phyloP scores from a whole-genome alignment of 2,888 invertebrate species.

The Latheticus oryzae region DNA sequence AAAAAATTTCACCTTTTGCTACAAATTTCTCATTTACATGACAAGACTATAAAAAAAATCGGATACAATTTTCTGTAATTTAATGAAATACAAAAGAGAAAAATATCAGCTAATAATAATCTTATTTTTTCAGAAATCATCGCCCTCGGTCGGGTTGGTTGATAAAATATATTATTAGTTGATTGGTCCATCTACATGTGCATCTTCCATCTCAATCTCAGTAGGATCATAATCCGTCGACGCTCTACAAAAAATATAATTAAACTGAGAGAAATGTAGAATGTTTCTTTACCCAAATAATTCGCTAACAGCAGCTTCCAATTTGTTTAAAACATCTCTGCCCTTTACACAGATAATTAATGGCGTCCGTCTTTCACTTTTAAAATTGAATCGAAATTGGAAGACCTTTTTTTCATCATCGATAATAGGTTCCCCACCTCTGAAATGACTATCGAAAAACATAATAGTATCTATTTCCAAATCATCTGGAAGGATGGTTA shows the following conservation, averaged over 20 bases:
- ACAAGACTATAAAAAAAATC: too few relatives aligned
- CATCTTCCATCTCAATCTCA: slow-evolving; percentile 20
- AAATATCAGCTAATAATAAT: too few relatives aligned
- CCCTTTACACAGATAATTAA: slow-evolving; percentile 10
- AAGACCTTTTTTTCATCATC: slow-evolving; percentile 18
- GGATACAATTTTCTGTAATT: too few relatives aligned
- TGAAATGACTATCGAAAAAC: slow-evolving; percentile 17
- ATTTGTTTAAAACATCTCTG: slow-evolving; percentile 9
- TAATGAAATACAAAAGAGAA: too few relatives aligned
- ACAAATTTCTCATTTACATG: too few relatives aligned
- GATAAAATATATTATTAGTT: slow-evolving; percentile 15
- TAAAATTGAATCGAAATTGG: slow-evolving; percentile 11
- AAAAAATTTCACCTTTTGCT: too few relatives aligned
- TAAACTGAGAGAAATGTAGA: slow-evolving; percentile 33
- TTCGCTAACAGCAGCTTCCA: slow-evolving; percentile 20
- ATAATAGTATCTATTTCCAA: slow-evolving; percentile 12
- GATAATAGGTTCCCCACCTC: too few relatives aligned
- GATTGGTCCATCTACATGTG: slow-evolving; percentile 9
- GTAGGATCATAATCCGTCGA: slow-evolving; percentile 20
- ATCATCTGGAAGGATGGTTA: slow-evolving; percentile 19
- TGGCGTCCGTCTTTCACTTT: slow-evolving; percentile 10
- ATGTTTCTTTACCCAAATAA: slow-evolving; percentile 26
- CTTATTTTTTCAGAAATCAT: too few relatives aligned
- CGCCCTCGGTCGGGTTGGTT: too few relatives aligned
- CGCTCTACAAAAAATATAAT: slow-evolving; percentile 34